Evolutionary conservation across 2,888 invertebrate genomes (phyloP), one percentile per base, ranked within the genome.

Genomic region (Eledona agricola): DNA sequence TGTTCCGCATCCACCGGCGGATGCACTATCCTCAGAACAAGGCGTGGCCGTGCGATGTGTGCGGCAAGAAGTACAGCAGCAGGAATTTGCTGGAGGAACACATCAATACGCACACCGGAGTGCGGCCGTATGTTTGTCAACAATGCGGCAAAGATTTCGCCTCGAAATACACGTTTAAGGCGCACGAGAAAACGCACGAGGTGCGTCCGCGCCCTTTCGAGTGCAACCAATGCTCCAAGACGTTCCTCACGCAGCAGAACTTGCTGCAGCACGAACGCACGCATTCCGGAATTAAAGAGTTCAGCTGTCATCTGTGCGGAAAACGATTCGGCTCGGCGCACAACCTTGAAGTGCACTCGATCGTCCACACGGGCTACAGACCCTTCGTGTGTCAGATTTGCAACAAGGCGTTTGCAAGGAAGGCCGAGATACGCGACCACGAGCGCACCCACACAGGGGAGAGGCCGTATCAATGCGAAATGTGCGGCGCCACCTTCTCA

Each of bases 361-460:
- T 90, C 25, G 88, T 90, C 0, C 91, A 91, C 69, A 85, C 89
- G 0, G 88, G 89, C 0, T 82, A 81, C 59, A 86, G 86, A 62
- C 88, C 88, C 0, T 89, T 83, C 68, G 80, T 82, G 23, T 90
- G 90, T 64, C 78, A 82, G 2, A 76, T 82, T 4, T 91, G 90
- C 67, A 83, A 83, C 0, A 91, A 89, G 71, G 84, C 84, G 0
- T 91, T 91, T 76, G 89, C 89, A 0, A 72, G 91, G 0, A 81
- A 87, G 29, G 87, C 88, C 0, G 90, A 91, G 70, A 85, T 92
- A 1, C 75, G 85, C n/a, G 90, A 91, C 72, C 93, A 93, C 62
- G 86, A 87, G 71, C 76, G 91, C 16, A 89, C 84, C 1, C 93
- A 93, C 58, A 92, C 92, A 0, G 89, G 90, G 0, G 90, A 90